phyloP scores from a whole-genome alignment of 2,797 vertebrate species.

The Enteromius viviparus region DNA sequence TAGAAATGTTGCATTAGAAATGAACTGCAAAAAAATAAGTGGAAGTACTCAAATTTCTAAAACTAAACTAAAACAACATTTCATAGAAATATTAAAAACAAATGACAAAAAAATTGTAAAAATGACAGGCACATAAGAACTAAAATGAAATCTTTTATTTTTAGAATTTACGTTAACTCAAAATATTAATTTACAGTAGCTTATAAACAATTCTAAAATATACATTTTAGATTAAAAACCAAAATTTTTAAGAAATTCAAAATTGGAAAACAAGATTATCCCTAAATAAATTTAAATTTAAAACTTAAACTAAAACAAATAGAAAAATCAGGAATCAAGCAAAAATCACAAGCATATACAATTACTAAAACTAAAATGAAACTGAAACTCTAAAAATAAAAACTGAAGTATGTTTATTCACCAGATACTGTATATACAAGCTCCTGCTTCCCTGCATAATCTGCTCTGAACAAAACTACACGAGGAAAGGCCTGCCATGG shows the following conservation, averaged over 20 bases:
- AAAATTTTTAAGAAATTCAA: not conserved
- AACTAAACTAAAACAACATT: not conserved
- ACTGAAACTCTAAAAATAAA: not conserved
- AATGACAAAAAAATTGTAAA: not conserved
- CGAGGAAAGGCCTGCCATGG: not conserved
- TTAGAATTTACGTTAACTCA: no score
- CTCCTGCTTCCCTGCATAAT: not conserved
- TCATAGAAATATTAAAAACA: not conserved
- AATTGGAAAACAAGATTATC: not conserved
- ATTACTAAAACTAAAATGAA: not conserved
- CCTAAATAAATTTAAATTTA: not conserved
- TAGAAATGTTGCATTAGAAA: no score
- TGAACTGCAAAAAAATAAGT: not conserved
- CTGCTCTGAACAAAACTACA: slow-evolving; percentile 12
- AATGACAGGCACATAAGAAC: not conserved
- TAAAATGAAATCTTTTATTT: not conserved
- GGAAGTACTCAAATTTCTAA: not conserved
- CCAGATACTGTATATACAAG: not conserved
- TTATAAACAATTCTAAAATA: not conserved
- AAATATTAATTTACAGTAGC: not conserved
- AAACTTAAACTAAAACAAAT: not conserved
- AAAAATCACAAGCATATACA: not conserved
- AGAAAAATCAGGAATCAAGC: not conserved
- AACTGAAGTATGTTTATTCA: not conserved
- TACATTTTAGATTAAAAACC: not conserved